A percentile compares a stretch with the other conserved stretches of the same genome.
These are phyloP conservation scores for Chironomus tentans DNA, from an alignment of 2,888 invertebrate genomes.

Conservation along the genomic window DNA sequence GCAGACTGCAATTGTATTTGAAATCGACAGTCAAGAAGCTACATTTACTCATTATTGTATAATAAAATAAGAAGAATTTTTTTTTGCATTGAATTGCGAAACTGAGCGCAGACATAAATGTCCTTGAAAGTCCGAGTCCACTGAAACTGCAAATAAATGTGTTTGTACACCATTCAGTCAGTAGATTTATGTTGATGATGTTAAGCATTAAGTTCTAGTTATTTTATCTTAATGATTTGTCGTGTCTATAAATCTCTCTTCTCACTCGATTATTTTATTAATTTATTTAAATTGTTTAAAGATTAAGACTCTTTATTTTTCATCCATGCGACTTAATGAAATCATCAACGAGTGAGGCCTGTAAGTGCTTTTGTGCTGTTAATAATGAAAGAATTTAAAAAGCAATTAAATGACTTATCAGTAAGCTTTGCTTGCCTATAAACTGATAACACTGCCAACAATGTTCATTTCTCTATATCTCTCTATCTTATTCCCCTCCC, in stretches of 20 bases:
- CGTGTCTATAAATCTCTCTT: slow-evolving; percentile 1
- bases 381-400: too few species aligned
- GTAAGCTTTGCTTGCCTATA: not conserved
- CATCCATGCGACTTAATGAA: not conserved
- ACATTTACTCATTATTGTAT: not conserved
- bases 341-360: not conserved
- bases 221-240: slow-evolving; percentile 17
- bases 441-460: too few species aligned
- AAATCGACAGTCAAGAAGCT: too few species aligned
- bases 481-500: too few species aligned
- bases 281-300: too few species aligned
- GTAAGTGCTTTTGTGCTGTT: too few species aligned
- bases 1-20: too few species aligned
- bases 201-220: not conserved
- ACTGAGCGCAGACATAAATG: not conserved
- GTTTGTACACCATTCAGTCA: not conserved
- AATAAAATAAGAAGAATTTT: not conserved
- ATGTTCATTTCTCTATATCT: too few species aligned
- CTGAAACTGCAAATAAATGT: not conserved
- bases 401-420: not conserved
- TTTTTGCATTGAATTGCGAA: not conserved
- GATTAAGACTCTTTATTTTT: not conserved
- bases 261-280: too few species aligned
- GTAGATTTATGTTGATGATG: slow-evolving; percentile 10
- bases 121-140: slow-evolving; percentile 1